Conservation (phyloP, 2,797 vertebrate species). For the Adelosebastes latens region DNA sequence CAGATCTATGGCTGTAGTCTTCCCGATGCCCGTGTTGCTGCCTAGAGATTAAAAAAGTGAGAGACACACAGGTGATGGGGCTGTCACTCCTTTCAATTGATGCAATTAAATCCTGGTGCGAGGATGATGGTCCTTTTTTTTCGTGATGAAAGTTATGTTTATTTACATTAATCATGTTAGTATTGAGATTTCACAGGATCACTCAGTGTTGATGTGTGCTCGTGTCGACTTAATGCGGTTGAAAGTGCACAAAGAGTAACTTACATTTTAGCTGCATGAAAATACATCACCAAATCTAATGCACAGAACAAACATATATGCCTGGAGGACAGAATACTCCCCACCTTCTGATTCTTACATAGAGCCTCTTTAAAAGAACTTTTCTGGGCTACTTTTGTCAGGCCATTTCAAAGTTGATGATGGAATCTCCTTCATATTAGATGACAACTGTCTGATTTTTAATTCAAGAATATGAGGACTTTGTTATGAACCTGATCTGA, state of each 20-base stretch:
- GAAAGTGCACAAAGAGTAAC: background rate
- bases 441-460: background rate
- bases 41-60: constrained; percentile 62
- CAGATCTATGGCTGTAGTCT: constrained; percentile 84
- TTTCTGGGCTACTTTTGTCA: background rate
- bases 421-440: background rate
- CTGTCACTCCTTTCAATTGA: background rate
- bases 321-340: background rate
- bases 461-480: background rate
- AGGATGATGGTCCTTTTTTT: background rate
- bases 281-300: background rate
- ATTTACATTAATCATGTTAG: background rate
- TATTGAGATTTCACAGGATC: background rate
- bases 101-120: background rate
- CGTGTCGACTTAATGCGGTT: background rate
- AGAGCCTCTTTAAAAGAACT: background rate
- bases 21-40: constrained; percentile 87
- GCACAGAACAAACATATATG: background rate
- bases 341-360: background rate
- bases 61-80: background rate
- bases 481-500: background rate
- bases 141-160: background rate
- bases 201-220: background rate
- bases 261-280: background rate
- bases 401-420: background rate